A percentile compares a stretch with the other conserved stretches of the same genome.
These are phyloP conservation scores for Myrmecobius fasciatus DNA, from an alignment of 2,113 vertebrate genomes.

Conservation along the genomic window DNA sequence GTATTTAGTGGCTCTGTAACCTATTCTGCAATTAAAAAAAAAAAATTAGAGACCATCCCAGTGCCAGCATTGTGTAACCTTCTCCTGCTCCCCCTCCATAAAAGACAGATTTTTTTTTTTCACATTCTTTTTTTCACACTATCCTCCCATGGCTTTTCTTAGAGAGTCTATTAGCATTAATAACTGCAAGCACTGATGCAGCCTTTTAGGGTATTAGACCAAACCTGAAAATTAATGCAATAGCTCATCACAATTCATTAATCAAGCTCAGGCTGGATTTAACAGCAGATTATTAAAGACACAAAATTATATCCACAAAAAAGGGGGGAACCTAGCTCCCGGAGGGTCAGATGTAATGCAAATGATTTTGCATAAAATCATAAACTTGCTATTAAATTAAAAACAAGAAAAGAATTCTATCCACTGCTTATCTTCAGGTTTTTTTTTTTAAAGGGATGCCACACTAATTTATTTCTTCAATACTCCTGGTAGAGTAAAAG, in stretches of 20 bases:
- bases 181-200: slow-evolving; percentile 82
- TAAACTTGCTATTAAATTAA: slow-evolving; percentile 89
- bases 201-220: slow-evolving; percentile 84
- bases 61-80: not conserved
- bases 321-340: slow-evolving; percentile 77
- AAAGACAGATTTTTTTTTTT: not conserved
- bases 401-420: slow-evolving; percentile 85
- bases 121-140: slow-evolving; percentile 72
- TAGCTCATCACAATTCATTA: slow-evolving; percentile 88
- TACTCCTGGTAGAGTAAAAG: slow-evolving; percentile 77
- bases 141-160: slow-evolving; percentile 74
- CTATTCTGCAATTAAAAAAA: not conserved
- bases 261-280: slow-evolving; percentile 86
- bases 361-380: slow-evolving; percentile 88
- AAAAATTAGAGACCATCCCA: not conserved
- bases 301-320: slow-evolving; percentile 84
- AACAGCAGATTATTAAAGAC: slow-evolving; percentile 89
- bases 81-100: not conserved
- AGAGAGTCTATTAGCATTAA: slow-evolving; percentile 81
- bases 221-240: slow-evolving; percentile 87
- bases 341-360: slow-evolving; percentile 85
- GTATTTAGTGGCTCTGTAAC: not conserved
- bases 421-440: slow-evolving; percentile 83
- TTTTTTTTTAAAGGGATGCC: slow-evolving; percentile 77
- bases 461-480: slow-evolving; percentile 84